Percentiles rank a stretch among this genome's conserved stretches.
Conservation (phyloP, 2,888 invertebrate species). For the Erynnis tages region DNA sequence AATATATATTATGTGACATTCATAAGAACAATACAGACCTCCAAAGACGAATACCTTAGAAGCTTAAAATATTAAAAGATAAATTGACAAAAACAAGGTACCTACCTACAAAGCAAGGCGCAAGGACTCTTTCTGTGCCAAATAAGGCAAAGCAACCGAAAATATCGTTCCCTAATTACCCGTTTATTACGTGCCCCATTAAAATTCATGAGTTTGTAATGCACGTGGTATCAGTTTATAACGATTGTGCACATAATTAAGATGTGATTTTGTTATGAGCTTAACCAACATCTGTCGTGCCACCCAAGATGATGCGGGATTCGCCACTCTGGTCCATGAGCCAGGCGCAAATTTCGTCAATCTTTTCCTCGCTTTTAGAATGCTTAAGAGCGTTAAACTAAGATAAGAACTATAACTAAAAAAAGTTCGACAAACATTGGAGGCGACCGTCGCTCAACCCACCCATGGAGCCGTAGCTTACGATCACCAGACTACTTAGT, state of each 20-base stretch:
- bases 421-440: too few species aligned
- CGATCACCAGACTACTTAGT: too few species aligned
- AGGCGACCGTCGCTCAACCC: too few species aligned
- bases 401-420: too few species aligned
- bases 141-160: constrained; percentile 12
- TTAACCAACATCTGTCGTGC: constrained; percentile 52
- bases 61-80: background rate
- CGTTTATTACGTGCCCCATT: constrained; percentile 42
- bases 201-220: constrained; percentile 62
- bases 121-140: background rate
- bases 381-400: too few species aligned
- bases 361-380: too few species aligned
- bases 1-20: too few species aligned
- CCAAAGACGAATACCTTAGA: background rate
- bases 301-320: constrained; percentile 54
- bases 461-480: too few species aligned
- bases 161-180: constrained; percentile 27
- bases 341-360: too few species aligned
- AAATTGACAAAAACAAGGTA: background rate
- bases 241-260: constrained; percentile 56
- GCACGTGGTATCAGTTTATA: constrained; percentile 48
- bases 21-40: too few species aligned
- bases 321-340: too few species aligned
- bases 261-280: constrained; percentile 56
- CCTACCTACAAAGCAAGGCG: background rate